Conservation (phyloP, 2,113 vertebrate species). For the Petroica traversi region DNA sequence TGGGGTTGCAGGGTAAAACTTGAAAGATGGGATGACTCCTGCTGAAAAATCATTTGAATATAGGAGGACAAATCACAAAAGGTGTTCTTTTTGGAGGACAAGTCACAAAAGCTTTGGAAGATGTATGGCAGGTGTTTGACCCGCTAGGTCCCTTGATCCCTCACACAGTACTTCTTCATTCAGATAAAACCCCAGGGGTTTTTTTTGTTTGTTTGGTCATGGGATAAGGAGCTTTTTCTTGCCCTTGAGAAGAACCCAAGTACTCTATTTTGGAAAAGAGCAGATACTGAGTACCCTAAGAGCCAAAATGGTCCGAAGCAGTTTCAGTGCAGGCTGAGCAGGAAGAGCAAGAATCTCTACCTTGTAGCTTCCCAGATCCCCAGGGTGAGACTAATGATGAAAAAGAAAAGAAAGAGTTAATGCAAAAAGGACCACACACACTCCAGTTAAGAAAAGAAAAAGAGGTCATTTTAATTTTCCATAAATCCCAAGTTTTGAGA, state of each 20-base stretch:
- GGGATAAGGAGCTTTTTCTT: neutral
- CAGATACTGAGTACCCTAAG: neutral
- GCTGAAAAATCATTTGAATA: neutral
- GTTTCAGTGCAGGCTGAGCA: neutral
- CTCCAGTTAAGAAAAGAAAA: neutral
- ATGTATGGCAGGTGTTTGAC: neutral
- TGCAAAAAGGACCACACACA: fast-evolving
- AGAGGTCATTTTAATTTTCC: neutral
- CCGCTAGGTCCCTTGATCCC: neutral
- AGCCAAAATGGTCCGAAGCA: neutral
- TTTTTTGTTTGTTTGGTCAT: neutral
- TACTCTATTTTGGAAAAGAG: neutral
- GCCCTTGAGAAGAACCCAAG: neutral
- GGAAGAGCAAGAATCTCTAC: neutral
- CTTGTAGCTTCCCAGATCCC: neutral
- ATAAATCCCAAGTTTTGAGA: neutral
- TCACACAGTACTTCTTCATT: neutral
- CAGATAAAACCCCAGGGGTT: neutral
- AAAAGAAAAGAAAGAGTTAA: neutral
- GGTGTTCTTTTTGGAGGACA: neutral
- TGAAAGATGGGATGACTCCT: neutral
- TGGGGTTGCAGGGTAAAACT: neutral
- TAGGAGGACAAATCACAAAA: neutral
- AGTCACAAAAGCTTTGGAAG: neutral
- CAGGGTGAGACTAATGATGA: neutral